Base-by-base conservation (phyloP, 2,113 vertebrate species). In the Narcine bancroftii region DNA sequence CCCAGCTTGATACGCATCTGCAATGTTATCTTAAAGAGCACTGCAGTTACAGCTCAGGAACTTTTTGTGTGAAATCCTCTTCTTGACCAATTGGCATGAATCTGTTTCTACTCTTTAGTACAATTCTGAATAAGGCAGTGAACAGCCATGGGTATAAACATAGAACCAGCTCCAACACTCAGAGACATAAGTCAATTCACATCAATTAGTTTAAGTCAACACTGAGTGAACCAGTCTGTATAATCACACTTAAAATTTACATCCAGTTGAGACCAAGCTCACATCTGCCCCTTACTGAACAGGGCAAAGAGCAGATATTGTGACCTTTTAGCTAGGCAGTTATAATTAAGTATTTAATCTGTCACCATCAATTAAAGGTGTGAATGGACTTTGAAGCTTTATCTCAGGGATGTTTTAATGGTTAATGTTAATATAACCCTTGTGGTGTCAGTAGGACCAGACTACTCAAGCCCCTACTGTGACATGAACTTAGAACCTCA, bases 301-400 rank as follows among this genome's bases (percentile, higher is more conserved):
- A 29, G 39, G 26, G 36, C n/a, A 42, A 15, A 91, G 26, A 69
- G 21, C 21, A 33, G 63, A 47, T 33, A 69, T 6, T 91, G 24
- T 47, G 65, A 69, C 89, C 29, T 66, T 45, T 66, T 69, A 91
- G 89, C 65, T 47, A 91, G 60, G 11, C 65, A 47, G 39, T 47
- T 45, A 39, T 66, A 11, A 56, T 66, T 56, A 60, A 91, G 63
- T 69, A 33, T 91, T 36, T 69, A 91, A 91, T 91, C 63, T 91
- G 89, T 47, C 65, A 91, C 39, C 42, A 47, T 47, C 65, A 36
- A 47, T 47, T 69, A 71, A 71, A 91, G 89, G 89, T 91, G 89
- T 71, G 89, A 91, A 36, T 19, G 29, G 39, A 69, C 65, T 91
- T 91, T 91, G 89, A 91, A 69, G 89, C 29, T 66, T 87, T 91